A percentile compares a stretch with the other conserved stretches of the same genome.
Evolutionary conservation across 1,140 invertebrate genomes (phyloP).

Genomic region (Diorhabda carinulata): DNA sequence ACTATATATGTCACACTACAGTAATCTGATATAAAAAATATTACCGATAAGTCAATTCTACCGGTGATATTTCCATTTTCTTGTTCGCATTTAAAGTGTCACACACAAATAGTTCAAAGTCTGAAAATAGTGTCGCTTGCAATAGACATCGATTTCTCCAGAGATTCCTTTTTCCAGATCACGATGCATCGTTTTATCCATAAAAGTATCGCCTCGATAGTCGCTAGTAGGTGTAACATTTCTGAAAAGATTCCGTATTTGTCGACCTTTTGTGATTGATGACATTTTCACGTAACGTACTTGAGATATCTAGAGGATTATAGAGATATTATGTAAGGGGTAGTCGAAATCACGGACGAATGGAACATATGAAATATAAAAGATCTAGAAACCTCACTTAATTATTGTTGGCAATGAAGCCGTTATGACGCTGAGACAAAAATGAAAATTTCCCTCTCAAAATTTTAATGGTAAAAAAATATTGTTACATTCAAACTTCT

Average conservation of each 20-base stretch:
- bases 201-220: conserved; percentile 1
- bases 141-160: conserved; percentile 2
- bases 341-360: too few relatives aligned
- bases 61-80: neutral
- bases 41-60: neutral
- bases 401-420: too few relatives aligned
- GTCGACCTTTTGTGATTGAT: neutral
- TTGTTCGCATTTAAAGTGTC: conserved; percentile 2
- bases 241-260: neutral
- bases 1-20: too few relatives aligned
- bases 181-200: neutral
- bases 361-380: too few relatives aligned
- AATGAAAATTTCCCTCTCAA: too few relatives aligned
- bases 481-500: too few relatives aligned
- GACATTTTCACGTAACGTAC: neutral
- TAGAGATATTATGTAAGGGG: too few relatives aligned
- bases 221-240: neutral
- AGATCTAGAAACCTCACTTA: too few relatives aligned
- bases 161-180: neutral
- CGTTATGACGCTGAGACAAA: too few relatives aligned
- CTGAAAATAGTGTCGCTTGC: neutral
- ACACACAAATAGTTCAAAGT: conserved; percentile 2
- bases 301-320: too few relatives aligned
- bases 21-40: too few relatives aligned
- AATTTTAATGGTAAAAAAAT: too few relatives aligned